These are phyloP conservation scores for Drosophila repletoides DNA, from an alignment of 1,140 invertebrate species.

Conservation along the genomic window DNA sequence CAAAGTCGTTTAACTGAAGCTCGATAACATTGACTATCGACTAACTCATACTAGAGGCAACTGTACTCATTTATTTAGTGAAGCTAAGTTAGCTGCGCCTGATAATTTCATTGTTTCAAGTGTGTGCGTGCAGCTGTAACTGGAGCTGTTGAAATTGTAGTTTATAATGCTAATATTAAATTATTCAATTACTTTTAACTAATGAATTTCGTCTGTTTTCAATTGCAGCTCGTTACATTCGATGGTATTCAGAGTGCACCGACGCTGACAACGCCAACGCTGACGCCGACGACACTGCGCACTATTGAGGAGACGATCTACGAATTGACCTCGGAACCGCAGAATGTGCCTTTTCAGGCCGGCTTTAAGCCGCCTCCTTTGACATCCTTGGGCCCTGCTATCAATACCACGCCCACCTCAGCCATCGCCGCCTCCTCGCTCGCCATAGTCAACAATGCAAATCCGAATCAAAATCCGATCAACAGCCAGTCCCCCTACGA, in stretches of 20 bases:
- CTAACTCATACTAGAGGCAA: neutral
- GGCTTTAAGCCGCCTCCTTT: constrained; percentile 92
- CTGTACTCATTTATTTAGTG: neutral
- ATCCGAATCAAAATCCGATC: constrained; percentile 16
- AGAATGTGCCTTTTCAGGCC: constrained; percentile 91
- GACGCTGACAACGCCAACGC: constrained; percentile 93
- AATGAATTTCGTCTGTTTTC: constrained; percentile 46
- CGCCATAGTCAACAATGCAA: constrained; percentile 26
- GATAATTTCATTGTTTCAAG: neutral
- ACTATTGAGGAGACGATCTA: constrained; percentile 94
- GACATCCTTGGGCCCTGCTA: constrained; percentile 24
- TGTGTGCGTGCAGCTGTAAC: neutral
- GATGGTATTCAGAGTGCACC: constrained; percentile 91
- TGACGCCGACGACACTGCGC: constrained; percentile 95
- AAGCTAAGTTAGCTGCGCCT: neutral
- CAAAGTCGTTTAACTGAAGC: too few relatives aligned
- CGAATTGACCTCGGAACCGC: constrained; percentile 87
- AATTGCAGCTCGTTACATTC: constrained; percentile 89
- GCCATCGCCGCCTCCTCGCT: constrained; percentile 12
- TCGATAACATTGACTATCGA: too few relatives aligned
- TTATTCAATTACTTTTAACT: neutral
- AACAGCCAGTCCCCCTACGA: constrained; percentile 31
- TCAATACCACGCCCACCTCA: constrained; percentile 22
- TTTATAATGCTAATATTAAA: neutral
- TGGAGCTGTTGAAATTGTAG: neutral